Evolutionary conservation across 2,888 invertebrate genomes (phyloP).

Genomic region (Schizotus pectinicornis): DNA sequence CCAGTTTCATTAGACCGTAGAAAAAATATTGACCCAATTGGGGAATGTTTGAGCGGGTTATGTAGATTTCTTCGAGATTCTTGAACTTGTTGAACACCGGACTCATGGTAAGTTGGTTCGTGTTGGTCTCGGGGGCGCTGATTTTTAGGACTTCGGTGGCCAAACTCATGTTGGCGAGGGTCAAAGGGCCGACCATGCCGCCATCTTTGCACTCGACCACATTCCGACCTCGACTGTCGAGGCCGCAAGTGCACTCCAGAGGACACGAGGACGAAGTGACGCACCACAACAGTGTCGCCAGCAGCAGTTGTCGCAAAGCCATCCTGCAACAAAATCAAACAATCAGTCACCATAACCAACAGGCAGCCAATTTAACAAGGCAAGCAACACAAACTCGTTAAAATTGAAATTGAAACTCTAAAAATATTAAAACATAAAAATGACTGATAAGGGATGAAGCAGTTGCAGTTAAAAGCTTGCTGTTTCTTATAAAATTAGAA

Average conservation of each 20-base stretch:
- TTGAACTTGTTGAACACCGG: conserved; percentile 67
- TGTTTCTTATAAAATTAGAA: too few species aligned
- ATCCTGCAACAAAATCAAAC: conserved; percentile 43
- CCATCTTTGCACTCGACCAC: conserved; percentile 68
- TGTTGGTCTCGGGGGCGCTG: conserved; percentile 66
- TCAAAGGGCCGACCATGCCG: conserved; percentile 67
- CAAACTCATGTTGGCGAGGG: conserved; percentile 66
- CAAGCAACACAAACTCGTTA: too few species aligned
- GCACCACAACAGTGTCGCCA: conserved; percentile 28
- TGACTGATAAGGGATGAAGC: too few species aligned
- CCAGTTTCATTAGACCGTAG: conserved; percentile 70
- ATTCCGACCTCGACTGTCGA: conserved; percentile 65
- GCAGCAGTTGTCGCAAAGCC: conserved; percentile 32
- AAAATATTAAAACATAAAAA: too few species aligned
- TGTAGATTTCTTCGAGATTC: conserved; percentile 73
- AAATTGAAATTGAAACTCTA: too few species aligned
- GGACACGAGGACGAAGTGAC: conserved; percentile 62
- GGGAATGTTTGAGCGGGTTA: conserved; percentile 79
- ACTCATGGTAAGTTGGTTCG: conserved; percentile 73
- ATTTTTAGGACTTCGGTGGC: conserved; percentile 68
- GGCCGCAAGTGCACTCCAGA: conserved; percentile 66
- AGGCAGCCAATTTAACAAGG: neutral
- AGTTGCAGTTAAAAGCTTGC: too few species aligned
- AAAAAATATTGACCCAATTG: conserved; percentile 80
- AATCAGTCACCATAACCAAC: neutral